These are phyloP conservation scores for Pyrrhosoma nymphula DNA, from an alignment of 2,888 invertebrate species.

Conservation along the genomic window DNA sequence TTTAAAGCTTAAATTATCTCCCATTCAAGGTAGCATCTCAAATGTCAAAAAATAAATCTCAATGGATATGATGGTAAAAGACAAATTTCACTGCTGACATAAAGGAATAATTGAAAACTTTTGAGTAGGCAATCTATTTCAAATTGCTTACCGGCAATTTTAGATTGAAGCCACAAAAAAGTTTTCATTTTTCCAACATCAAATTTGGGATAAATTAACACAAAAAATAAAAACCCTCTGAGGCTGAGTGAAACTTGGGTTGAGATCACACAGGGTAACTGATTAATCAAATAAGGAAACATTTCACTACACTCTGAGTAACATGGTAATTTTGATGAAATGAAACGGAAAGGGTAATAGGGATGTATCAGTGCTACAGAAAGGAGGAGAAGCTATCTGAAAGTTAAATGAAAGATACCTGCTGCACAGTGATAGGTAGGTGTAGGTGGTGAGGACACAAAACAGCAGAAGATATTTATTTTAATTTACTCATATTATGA, in stretches of 20 bases:
- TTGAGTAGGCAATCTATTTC: neutral
- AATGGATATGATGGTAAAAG: neutral
- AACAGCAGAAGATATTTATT: constrained; percentile 49
- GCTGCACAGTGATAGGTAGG: constrained; percentile 60
- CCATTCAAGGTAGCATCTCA: neutral
- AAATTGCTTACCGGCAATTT: neutral
- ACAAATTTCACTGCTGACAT: neutral
- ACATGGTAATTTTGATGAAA: constrained; percentile 46
- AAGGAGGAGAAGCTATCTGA: neutral
- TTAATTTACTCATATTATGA: constrained; percentile 41
- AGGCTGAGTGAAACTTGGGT: neutral
- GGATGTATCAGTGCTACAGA: constrained; percentile 59
- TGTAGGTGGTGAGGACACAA: constrained; percentile 43
- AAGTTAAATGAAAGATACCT: constrained; percentile 29
- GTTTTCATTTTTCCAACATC: neutral
- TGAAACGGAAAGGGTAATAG: neutral
- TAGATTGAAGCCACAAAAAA: neutral
- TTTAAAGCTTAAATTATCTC: neutral
- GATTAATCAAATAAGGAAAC: constrained; percentile 7
- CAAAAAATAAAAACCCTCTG: neutral
- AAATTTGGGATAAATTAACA: neutral
- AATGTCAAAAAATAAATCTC: too few species aligned
- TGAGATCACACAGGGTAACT: constrained; percentile 33
- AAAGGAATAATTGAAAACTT: neutral
- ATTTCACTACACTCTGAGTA: constrained; percentile 37